Conservation (phyloP, 1,140 invertebrate species). For the Laodelphax striatellus region DNA sequence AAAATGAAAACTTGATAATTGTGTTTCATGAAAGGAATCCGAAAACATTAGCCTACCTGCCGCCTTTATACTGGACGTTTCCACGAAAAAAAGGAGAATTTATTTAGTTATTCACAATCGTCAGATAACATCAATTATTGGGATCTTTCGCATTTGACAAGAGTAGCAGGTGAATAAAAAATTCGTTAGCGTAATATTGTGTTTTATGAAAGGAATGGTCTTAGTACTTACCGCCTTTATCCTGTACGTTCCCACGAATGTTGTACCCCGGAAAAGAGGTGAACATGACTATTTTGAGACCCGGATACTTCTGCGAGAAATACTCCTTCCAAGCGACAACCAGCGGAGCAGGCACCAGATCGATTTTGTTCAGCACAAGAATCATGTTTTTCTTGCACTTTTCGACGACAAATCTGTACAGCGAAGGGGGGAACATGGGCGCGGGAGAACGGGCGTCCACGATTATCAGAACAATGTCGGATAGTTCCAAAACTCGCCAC, state of each 20-base stretch:
- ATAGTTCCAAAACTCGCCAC: constrained; percentile 86
- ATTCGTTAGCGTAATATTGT: too few species aligned
- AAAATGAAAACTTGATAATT: too few species aligned
- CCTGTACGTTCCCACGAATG: constrained; percentile 38
- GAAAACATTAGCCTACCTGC: too few species aligned
- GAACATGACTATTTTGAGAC: constrained; percentile 66
- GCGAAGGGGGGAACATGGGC: constrained; percentile 78
- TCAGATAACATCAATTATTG: too few species aligned
- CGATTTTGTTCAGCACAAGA: constrained; percentile 85
- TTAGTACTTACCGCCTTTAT: constrained; percentile 34
- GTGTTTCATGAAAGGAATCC: too few species aligned
- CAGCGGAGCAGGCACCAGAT: constrained; percentile 66
- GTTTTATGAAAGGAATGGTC: too few species aligned
- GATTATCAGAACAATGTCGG: constrained; percentile 73
- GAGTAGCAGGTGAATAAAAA: too few species aligned
- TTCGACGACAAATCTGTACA: constrained; percentile 68
- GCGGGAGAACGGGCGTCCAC: constrained; percentile 73
- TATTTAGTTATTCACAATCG: too few species aligned
- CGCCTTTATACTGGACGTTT: constrained; percentile 34
- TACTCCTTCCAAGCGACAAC: constrained; percentile 84
- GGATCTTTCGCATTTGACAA: too few species aligned
- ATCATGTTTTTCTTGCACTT: constrained; percentile 71
- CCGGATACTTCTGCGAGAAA: constrained; percentile 58
- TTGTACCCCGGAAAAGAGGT: constrained; percentile 73
- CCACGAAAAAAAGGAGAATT: too few species aligned